These are phyloP conservation scores for Rhagoletis pomonella DNA, from an alignment of 1,140 invertebrate genomes.

Conservation along the genomic window DNA sequence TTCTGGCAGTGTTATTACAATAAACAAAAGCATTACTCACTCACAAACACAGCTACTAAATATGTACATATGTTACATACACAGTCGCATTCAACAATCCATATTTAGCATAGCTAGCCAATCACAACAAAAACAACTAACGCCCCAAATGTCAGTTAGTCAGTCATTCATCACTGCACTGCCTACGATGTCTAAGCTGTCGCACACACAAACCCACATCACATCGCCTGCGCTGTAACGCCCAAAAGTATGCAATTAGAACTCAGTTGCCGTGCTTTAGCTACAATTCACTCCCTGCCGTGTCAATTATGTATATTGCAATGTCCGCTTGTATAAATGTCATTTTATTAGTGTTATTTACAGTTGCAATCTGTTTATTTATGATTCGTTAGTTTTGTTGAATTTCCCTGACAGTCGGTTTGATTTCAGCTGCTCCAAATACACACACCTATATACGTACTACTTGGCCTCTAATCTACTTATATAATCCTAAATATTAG, in stretches of 20 bases:
- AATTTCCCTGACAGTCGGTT: neutral
- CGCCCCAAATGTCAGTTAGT: neutral
- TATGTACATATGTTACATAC: neutral
- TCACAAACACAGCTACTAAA: neutral
- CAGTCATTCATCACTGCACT: neutral
- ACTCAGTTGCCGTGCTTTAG: neutral
- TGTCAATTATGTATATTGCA: too few relatives aligned
- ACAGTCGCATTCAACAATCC: neutral
- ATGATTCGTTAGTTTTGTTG: slow-evolving; percentile 17
- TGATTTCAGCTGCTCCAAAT: neutral
- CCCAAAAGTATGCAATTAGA: slow-evolving; percentile 37
- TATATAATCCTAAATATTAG: neutral
- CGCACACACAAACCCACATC: neutral
- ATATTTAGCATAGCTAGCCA: neutral
- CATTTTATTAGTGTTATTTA: slow-evolving; percentile 28
- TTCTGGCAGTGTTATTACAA: neutral
- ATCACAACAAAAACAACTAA: neutral
- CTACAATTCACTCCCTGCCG: too few relatives aligned
- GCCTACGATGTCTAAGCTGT: neutral
- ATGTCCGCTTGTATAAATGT: neutral
- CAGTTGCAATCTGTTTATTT: slow-evolving; percentile 11
- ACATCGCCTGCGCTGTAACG: neutral
- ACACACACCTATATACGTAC: too few relatives aligned
- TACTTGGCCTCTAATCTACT: too few relatives aligned
- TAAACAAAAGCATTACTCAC: neutral